These are phyloP conservation scores for Neomicropteryx cornuta DNA, from an alignment of 1,140 invertebrate species.

Conservation along the genomic window DNA sequence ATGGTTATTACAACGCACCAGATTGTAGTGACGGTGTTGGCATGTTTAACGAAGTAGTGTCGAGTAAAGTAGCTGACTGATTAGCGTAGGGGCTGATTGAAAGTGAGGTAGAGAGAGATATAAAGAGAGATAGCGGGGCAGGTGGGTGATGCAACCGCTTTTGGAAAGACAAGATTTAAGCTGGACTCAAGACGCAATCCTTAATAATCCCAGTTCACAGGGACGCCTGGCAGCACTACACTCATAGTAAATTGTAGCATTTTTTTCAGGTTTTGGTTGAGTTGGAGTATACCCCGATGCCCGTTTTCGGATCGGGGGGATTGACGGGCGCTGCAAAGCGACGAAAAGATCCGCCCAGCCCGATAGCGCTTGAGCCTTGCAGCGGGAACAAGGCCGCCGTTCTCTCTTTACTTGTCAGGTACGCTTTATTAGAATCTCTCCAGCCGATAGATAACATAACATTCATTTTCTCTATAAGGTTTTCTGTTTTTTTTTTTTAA, in stretches of 20 bases:
- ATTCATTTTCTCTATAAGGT: slow-evolving; percentile 5
- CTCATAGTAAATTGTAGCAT: neutral
- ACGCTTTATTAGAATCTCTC: neutral
- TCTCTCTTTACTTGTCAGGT: slow-evolving; percentile 78
- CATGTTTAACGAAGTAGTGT: no score
- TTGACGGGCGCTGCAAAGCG: slow-evolving; percentile 11
- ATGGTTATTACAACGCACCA: no score
- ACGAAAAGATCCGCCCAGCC: slow-evolving; percentile 68
- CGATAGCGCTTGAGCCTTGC: slow-evolving; percentile 89
- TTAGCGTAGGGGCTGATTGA: no score
- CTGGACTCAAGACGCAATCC: no score
- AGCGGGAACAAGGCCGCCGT: slow-evolving; percentile 83
- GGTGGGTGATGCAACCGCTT: no score
- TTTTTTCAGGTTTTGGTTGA: neutral
- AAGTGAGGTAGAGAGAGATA: no score
- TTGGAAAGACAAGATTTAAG: no score
- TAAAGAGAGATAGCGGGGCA: no score
- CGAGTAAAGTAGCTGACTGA: no score
- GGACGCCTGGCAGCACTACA: neutral
- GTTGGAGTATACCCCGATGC: slow-evolving; percentile 7
- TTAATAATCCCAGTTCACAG: neutral
- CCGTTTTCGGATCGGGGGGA: neutral
- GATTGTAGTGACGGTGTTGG: no score
- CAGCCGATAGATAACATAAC: slow-evolving; percentile 55
- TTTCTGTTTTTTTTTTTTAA: no score